Evolutionary conservation across 1,140 invertebrate species (phyloP).

Genomic region (Eubasilissa regina): DNA sequence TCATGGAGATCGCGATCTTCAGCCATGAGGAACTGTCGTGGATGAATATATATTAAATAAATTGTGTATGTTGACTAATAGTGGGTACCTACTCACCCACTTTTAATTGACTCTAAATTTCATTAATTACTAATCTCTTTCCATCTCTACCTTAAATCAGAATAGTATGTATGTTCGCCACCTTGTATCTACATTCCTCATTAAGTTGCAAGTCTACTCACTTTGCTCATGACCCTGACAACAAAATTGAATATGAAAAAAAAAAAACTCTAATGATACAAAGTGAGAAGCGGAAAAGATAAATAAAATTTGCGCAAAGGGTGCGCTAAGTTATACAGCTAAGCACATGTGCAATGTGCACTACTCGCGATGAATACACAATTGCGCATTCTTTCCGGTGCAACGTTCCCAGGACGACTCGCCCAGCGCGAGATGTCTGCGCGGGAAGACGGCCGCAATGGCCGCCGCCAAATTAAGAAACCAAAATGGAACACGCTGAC

Average conservation of each 20-base stretch:
- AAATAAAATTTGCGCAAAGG: not conserved
- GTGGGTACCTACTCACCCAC: too few species aligned
- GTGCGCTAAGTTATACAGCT: not conserved
- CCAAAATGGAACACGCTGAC: slow-evolving; percentile 11
- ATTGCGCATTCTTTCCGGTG: slow-evolving; percentile 25
- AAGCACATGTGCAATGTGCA: not conserved
- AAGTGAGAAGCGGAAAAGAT: not conserved
- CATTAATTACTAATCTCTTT: not conserved
- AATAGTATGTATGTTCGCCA: too few species aligned
- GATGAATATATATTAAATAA: too few species aligned
- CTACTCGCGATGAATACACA: not conserved
- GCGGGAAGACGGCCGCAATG: too few species aligned
- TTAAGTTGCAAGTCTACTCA: not conserved
- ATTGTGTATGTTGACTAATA: too few species aligned
- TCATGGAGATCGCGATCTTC: too few species aligned
- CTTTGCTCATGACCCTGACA: too few species aligned
- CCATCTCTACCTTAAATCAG: too few species aligned
- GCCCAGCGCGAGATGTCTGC: not conserved
- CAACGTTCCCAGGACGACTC: slow-evolving; percentile 23
- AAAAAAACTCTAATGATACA: too few species aligned
- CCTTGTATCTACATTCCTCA: not conserved
- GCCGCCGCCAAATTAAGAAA: slow-evolving; percentile 7
- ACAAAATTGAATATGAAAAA: too few species aligned
- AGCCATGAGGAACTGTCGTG: too few species aligned
- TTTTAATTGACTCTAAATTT: not conserved